phyloP scores from a whole-genome alignment of 2,888 invertebrate species.

The Pyrrhia umbra region DNA sequence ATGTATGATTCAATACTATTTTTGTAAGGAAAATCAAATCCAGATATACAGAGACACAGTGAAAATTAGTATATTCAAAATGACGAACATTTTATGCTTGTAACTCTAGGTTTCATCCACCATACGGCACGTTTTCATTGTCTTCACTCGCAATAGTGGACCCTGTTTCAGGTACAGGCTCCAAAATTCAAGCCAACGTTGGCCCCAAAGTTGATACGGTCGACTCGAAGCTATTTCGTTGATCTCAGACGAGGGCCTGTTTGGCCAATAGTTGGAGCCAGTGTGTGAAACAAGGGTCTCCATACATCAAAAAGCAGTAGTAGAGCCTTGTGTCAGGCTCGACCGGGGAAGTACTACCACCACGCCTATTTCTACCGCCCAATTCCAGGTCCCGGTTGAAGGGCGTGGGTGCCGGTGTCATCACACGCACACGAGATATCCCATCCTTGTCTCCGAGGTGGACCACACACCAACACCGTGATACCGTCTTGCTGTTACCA shows the following conservation, averaged over 20 bases:
- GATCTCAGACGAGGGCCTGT: not conserved
- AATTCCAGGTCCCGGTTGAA: constrained; percentile 14
- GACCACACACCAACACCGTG: not conserved
- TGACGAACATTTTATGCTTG: not conserved
- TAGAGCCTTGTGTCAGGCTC: constrained; percentile 39
- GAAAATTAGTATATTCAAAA: too few relatives aligned
- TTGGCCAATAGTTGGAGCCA: not conserved
- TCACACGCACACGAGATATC: constrained; percentile 22
- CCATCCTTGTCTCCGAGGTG: constrained; percentile 13
- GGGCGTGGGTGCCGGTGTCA: constrained; percentile 20
- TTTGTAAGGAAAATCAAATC: constrained; percentile 26
- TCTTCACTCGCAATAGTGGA: not conserved
- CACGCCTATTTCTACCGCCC: constrained; percentile 9
- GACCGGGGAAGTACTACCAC: constrained; percentile 44
- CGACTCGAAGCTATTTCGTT: not conserved
- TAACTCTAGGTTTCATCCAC: not conserved
- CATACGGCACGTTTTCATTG: not conserved
- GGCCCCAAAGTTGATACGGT: not conserved
- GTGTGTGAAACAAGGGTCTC: not conserved
- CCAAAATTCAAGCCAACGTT: not conserved
- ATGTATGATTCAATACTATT: not conserved
- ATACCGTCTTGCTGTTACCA: not conserved
- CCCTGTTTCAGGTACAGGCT: not conserved
- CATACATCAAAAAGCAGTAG: constrained; percentile 7
- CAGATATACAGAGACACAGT: too few relatives aligned